Percentiles rank a stretch among this genome's conserved stretches.
phyloP scores from a whole-genome alignment of 1,140 invertebrate genomes.

The Brachionus calyciflorus region DNA sequence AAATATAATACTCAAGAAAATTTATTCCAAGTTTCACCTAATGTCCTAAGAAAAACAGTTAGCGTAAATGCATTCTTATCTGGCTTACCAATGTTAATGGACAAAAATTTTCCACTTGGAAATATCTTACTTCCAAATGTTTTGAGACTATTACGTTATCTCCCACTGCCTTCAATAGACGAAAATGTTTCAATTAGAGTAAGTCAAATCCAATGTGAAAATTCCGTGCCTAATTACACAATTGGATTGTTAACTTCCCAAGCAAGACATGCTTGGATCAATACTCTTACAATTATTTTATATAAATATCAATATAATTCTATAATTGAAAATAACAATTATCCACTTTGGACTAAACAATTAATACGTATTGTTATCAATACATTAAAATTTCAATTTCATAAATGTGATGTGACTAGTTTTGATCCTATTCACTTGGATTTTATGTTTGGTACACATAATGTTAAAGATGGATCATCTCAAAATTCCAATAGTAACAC shows the following conservation, averaged over 20 bases:
- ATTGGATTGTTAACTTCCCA: constrained; percentile 81
- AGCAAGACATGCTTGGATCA: constrained; percentile 82
- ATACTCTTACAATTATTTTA: constrained; percentile 84
- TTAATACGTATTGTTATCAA: constrained; percentile 87
- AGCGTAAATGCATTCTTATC: constrained; percentile 93
- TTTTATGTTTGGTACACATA: not conserved
- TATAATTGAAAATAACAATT: constrained; percentile 64
- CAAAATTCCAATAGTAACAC: not conserved
- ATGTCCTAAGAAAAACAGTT: constrained; percentile 73
- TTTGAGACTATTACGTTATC: constrained; percentile 80
- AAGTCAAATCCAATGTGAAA: constrained; percentile 65
- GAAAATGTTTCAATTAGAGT: constrained; percentile 27
- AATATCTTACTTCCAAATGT: constrained; percentile 78
- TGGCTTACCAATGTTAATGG: constrained; percentile 77
- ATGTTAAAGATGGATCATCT: not conserved
- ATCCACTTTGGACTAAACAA: constrained; percentile 72
- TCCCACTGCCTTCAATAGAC: constrained; percentile 68
- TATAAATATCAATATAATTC: constrained; percentile 95
- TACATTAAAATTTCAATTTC: constrained; percentile 81
- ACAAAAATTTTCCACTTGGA: constrained; percentile 88
- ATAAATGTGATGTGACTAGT: constrained; percentile 63
- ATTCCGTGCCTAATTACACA: constrained; percentile 70
- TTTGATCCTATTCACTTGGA: constrained; percentile 17
- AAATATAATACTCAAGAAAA: constrained; percentile 89
- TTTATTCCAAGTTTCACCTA: constrained; percentile 81